Conservation (phyloP, 2,797 vertebrate genomes). For the Odontamblyopus rebecca region DNA sequence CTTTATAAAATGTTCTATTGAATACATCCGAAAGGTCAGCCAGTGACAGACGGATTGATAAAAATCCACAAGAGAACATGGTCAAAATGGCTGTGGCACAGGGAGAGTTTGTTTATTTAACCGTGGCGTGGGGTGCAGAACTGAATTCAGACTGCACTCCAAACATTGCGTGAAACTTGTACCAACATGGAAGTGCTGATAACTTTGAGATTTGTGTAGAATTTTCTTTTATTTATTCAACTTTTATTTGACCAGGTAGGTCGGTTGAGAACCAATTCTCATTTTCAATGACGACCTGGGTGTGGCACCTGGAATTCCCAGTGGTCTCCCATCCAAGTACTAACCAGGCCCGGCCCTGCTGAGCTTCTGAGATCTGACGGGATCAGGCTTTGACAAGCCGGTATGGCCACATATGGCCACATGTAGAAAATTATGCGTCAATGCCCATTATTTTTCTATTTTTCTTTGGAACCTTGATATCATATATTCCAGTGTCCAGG, state of each 20-base stretch:
- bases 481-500: background rate
- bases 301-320: too few species aligned
- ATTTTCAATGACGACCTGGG: too few species aligned
- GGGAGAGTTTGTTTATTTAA: constrained; percentile 21
- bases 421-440: background rate
- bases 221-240: too few species aligned
- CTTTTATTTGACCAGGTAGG: too few species aligned
- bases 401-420: too few species aligned
- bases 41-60: constrained; percentile 51
- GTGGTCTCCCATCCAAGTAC: too few species aligned
- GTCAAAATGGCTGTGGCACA: constrained; percentile 28
- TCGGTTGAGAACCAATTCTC: too few species aligned
- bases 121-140: background rate
- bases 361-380: too few species aligned
- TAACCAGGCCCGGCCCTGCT: too few species aligned
- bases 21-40: constrained; percentile 66
- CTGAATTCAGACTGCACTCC: background rate
- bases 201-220: background rate
- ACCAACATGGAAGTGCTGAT: background rate
- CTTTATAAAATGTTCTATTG: constrained; percentile 54
- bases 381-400: too few species aligned
- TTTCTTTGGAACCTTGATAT: background rate
- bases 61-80: constrained; percentile 34
- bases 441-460: too few species aligned
- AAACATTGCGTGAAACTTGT: background rate